Evolutionary conservation across 2,113 vertebrate genomes (phyloP).

Genomic region (Hippopotamus amphibius): DNA sequence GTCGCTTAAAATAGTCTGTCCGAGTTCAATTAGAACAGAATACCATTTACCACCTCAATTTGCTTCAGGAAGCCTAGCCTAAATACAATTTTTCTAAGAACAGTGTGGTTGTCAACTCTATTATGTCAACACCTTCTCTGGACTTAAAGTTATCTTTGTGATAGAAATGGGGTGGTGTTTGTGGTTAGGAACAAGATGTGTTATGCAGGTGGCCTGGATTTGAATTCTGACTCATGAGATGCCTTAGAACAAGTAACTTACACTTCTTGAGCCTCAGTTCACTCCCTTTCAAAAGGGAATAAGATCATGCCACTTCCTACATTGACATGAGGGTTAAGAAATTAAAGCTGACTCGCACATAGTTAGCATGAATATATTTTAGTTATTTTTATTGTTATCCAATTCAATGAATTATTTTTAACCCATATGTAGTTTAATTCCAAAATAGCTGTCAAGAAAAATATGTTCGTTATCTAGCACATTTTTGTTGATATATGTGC

Average conservation of each 20-base stretch:
- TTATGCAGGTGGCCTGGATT: not conserved
- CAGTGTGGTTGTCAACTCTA: not conserved
- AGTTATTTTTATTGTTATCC: not conserved
- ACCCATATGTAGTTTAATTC: not conserved
- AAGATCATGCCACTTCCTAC: not conserved
- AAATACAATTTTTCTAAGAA: constrained; percentile 47
- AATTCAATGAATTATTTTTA: constrained; percentile 26
- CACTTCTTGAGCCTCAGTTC: not conserved
- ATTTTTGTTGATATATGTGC: not conserved
- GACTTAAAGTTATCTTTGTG: not conserved
- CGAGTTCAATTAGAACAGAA: not conserved
- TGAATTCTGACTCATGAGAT: not conserved
- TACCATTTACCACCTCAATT: not conserved
- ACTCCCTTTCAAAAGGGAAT: not conserved
- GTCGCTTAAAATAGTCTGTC: not conserved
- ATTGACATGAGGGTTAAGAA: not conserved
- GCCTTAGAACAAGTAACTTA: not conserved
- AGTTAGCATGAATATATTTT: not conserved
- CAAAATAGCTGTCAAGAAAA: not conserved
- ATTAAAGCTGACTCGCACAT: not conserved
- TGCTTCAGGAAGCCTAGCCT: not conserved
- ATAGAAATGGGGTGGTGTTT: not conserved
- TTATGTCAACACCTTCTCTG: not conserved
- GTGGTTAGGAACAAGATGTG: not conserved
- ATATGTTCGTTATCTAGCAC: not conserved